A percentile compares a stretch with the other conserved stretches of the same genome.
These are phyloP conservation scores for Trididemnum clinides DNA, from an alignment of 23 tunicate genomes.

Conservation along the genomic window DNA sequence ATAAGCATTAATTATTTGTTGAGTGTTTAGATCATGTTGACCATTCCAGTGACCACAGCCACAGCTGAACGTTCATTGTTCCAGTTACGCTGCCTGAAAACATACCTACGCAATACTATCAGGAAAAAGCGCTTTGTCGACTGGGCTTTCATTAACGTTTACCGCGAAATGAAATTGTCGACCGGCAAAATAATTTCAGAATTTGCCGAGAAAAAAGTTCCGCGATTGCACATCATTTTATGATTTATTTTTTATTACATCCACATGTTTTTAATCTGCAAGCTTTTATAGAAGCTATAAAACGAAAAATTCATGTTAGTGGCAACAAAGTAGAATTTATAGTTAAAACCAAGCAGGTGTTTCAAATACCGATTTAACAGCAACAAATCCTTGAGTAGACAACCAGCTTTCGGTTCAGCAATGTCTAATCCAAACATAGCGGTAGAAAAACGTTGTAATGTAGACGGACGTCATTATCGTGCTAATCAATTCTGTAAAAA, in stretches of 20 bases:
- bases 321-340: no score
- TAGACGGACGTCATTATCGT: no score
- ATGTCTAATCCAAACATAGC: no score
- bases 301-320: neutral
- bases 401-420: no score
- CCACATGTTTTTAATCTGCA: neutral
- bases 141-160: neutral
- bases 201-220: neutral
- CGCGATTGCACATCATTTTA: neutral
- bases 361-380: no score
- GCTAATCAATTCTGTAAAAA: no score
- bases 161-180: neutral
- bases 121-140: neutral
- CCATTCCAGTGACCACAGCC: slow-evolving; percentile 28
- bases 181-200: neutral
- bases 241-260: no score
- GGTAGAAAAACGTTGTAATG: no score
- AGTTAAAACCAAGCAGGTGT: no score
- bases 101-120: slow-evolving; percentile 1
- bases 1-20: no score
- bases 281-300: neutral
- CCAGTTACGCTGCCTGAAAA: slow-evolving; percentile 16
- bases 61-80: slow-evolving; percentile 16
- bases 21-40: slow-evolving; percentile 23
- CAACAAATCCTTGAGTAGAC: no score